Percentiles rank a stretch among this genome's conserved stretches.
Conservation (phyloP, 2,113 vertebrate genomes). For the Colossoma macropomum region DNA sequence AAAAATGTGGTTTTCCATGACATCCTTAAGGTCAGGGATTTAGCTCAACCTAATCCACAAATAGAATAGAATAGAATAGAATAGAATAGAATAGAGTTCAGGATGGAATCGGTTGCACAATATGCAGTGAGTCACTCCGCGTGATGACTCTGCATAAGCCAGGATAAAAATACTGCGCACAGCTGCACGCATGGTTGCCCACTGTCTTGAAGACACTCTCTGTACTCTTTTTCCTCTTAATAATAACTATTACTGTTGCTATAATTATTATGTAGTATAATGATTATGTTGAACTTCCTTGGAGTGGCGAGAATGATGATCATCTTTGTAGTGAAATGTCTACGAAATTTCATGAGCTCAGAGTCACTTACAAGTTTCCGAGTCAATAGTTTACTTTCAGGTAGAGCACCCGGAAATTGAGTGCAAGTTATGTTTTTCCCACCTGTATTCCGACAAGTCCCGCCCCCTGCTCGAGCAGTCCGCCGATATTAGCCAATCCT, state of each 20-base stretch:
- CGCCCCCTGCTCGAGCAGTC: background rate
- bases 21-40: too few species aligned
- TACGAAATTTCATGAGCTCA: background rate
- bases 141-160: background rate
- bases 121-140: background rate
- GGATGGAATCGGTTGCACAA: background rate
- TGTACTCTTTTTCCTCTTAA: too few species aligned
- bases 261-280: too few species aligned
- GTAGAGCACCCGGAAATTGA: slow-evolving; percentile 73
- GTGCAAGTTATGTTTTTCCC: background rate
- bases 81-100: too few species aligned
- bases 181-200: background rate
- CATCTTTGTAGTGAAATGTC: too few species aligned
- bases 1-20: too few species aligned
- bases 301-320: too few species aligned
- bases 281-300: too few species aligned
- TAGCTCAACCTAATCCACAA: too few species aligned
- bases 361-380: background rate
- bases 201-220: too few species aligned
- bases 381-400: background rate
- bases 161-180: background rate
- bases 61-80: background rate
- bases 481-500: background rate
- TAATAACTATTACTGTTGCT: too few species aligned
- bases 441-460: background rate